Evolutionary conservation across 2,888 invertebrate genomes (phyloP), one percentile per base, ranked within the genome.

Genomic region (Melipona bicolor): DNA sequence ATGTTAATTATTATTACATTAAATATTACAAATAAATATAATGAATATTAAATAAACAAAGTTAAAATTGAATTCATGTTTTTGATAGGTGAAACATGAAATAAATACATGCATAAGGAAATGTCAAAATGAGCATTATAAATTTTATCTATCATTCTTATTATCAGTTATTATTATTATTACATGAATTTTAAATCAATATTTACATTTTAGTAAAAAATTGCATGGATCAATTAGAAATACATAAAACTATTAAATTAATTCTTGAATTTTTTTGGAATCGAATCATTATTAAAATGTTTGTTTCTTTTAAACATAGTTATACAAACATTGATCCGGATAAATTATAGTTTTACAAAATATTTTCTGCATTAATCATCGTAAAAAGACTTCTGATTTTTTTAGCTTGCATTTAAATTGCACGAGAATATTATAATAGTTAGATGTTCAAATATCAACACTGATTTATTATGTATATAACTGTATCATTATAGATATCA

Each of bases 291-390:
- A 17, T 15, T 59, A 24, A 17, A 59, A 15, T 5, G 24, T 2
- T 4, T 24, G 17, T 17, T 6, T 17, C 15, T 15, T n/a, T 3
- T 17, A 13, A 24, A 17, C 17, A 24, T 61, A 3, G 15, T 1
- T 24, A 13, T 27, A 36, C 21, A 24, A 64, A 19, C 15, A 52
- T 24, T 54, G 32, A 52, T 50, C 62, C 1, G 77, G 52, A 65
- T 13, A 6, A 6, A 43, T 11, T 43, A 36, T 9, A 54, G 19
- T 36, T 24, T 5, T 61, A 5, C 50, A 36, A 73, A 68, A 72
- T 70, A 81, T 71, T 76, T 65, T 75, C 59, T 54, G 50, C 49
- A 17, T 56, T 56, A 67, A 76, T 76, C 52, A 59, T 59, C 43
- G 70, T 65, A 52, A 32, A 6, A 65, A 52, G 27, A 67, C 19